A percentile compares a stretch with the other conserved stretches of the same genome.
These are phyloP conservation scores for Miichthys miiuy DNA, from an alignment of 2,797 vertebrate species.

Conservation along the genomic window DNA sequence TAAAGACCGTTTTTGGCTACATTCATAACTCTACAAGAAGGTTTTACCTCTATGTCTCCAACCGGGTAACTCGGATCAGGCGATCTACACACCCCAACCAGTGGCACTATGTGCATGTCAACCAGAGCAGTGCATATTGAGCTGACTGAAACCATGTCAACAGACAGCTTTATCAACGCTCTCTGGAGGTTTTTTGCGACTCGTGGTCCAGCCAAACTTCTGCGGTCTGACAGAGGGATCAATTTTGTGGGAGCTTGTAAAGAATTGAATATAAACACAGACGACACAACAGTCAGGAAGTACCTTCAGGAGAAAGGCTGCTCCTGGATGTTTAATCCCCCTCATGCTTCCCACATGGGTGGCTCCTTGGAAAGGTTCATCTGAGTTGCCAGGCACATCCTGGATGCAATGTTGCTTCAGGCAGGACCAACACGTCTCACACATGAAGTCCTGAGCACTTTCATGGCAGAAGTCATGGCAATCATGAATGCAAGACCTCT, in stretches of 20 bases:
- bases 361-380: conserved; percentile 20
- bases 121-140: conserved; percentile 23
- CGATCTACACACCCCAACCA: conserved; percentile 12
- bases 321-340: conserved; percentile 4
- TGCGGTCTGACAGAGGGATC: neutral
- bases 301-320: conserved; percentile 1
- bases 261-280: neutral
- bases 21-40: conserved; percentile 13
- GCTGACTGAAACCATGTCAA: conserved; percentile 21
- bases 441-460: conserved; percentile 16
- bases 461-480: neutral
- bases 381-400: conserved; percentile 1
- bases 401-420: conserved; percentile 16
- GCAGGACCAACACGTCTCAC: neutral
- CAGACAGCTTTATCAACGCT: conserved; percentile 21
- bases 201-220: neutral
- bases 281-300: neutral
- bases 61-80: neutral
- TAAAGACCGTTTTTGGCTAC: neutral
- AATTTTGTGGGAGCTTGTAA: conserved; percentile 1
- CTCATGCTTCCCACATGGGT: conserved; percentile 27
- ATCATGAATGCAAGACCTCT: conserved; percentile 7
- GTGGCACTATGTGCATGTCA: conserved; percentile 37
- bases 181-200: neutral
- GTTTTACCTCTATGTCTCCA: conserved; percentile 13